Evolutionary conservation across 2,113 vertebrate species (phyloP).

Genomic region (Rhizomys pruinosus): DNA sequence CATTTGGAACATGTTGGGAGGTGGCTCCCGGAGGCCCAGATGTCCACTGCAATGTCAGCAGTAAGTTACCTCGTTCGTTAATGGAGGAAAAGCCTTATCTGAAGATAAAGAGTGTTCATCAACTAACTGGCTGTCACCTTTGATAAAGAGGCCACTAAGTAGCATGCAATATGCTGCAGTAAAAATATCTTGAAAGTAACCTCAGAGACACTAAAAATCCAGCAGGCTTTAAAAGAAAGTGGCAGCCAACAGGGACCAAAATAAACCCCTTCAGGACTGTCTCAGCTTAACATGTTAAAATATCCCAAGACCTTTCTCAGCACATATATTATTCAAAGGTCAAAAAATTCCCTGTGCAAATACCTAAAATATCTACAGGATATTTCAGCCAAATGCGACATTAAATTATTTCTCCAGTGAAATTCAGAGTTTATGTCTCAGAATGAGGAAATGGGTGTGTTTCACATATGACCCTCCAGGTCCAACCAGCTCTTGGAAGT

Average conservation of each 20-base stretch:
- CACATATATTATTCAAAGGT: conserved; percentile 79
- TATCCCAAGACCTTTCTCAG: conserved; percentile 77
- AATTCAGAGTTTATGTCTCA: conserved; percentile 23
- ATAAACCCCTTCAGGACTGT: conserved; percentile 57
- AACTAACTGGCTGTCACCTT: neutral
- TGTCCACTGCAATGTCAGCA: neutral
- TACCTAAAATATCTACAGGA: conserved; percentile 77
- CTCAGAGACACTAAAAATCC: conserved; percentile 52
- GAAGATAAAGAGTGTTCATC: neutral
- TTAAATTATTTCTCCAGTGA: conserved; percentile 57
- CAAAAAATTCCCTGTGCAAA: conserved; percentile 76
- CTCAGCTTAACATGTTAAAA: conserved; percentile 70
- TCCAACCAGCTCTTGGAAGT: neutral
- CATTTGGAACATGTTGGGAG: neutral
- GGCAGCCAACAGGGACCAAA: conserved; percentile 63
- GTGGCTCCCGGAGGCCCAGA: neutral
- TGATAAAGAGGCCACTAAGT: conserved; percentile 7
- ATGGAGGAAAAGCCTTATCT: neutral
- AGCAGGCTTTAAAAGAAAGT: conserved; percentile 44
- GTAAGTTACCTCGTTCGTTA: neutral
- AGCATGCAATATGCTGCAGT: conserved; percentile 30
- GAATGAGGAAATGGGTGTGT: neutral
- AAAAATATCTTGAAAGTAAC: conserved; percentile 39
- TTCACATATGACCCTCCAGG: neutral
- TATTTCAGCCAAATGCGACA: conserved; percentile 67